Percentiles rank a stretch among this genome's conserved stretches.
Conservation (phyloP, 2,797 vertebrate species). For the Sebastes iracundus region DNA sequence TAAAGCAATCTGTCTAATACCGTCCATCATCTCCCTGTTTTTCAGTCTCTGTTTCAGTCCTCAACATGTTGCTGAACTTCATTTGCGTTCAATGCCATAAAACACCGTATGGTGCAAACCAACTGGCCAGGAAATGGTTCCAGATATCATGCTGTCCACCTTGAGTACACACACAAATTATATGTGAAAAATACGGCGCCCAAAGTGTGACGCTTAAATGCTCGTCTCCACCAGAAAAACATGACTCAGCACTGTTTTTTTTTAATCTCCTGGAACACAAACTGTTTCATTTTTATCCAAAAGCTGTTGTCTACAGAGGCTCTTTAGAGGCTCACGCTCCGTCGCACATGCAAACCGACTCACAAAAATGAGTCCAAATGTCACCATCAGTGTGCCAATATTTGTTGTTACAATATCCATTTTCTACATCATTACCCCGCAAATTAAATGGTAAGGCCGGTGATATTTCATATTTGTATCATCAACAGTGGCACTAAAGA, state of each 20-base stretch:
- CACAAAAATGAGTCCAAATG: background rate
- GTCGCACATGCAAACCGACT: background rate
- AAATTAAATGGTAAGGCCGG: background rate
- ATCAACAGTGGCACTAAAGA: background rate
- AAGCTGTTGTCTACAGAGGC: background rate
- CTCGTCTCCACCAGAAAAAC: background rate
- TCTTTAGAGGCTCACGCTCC: background rate
- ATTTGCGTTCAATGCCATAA: constrained; percentile 25
- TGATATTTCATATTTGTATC: background rate
- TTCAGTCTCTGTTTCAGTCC: background rate
- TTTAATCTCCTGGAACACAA: constrained; percentile 5
- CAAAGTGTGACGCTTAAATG: background rate
- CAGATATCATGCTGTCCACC: background rate
- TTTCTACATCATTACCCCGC: background rate
- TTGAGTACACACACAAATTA: background rate
- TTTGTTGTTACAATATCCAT: background rate
- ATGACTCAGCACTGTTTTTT: background rate
- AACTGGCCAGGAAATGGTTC: background rate
- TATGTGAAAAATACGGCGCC: background rate
- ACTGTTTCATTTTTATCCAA: background rate
- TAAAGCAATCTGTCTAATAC: background rate
- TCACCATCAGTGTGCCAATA: background rate
- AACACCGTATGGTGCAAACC: constrained; percentile 12
- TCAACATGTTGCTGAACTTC: constrained; percentile 2
- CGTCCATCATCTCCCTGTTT: background rate